A percentile compares a stretch with the other conserved stretches of the same genome.
Evolutionary conservation across 1,140 invertebrate species (phyloP).

Genomic region (Ditylenchus dipsaci): DNA sequence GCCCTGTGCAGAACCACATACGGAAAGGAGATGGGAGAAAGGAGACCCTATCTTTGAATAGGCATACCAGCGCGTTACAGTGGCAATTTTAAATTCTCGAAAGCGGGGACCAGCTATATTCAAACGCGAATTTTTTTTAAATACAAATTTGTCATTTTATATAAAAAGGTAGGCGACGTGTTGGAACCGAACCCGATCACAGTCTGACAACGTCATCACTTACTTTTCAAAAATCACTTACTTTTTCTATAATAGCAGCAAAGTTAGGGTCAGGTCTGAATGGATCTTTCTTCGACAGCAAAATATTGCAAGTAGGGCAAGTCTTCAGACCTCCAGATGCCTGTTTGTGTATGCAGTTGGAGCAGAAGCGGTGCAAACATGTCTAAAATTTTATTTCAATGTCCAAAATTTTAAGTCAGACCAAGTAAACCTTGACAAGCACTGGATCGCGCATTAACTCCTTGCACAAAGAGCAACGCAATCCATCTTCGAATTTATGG

Average conservation of each 20-base stretch:
- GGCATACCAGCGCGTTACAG: too few relatives aligned
- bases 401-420: not conserved
- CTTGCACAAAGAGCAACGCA: slow-evolving; percentile 9
- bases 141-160: too few relatives aligned
- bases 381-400: not conserved
- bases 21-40: too few relatives aligned
- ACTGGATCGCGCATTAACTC: slow-evolving; percentile 11
- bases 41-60: too few relatives aligned
- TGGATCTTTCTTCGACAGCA: not conserved
- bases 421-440: slow-evolving; percentile 1
- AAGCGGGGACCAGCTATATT: too few relatives aligned
- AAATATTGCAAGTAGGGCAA: not conserved
- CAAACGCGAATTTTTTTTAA: too few relatives aligned
- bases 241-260: slow-evolving; percentile 1
- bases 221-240: not conserved
- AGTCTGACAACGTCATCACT: too few relatives aligned
- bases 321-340: not conserved
- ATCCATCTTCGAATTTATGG: slow-evolving; percentile 10
- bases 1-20: too few relatives aligned
- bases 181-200: too few relatives aligned
- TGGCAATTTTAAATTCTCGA: too few relatives aligned
- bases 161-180: too few relatives aligned
- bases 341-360: slow-evolving; percentile 5
- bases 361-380: slow-evolving; percentile 19
- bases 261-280: slow-evolving; percentile 1